Conservation (phyloP, 2,888 invertebrate genomes). For the Monochamus alternatus region DNA sequence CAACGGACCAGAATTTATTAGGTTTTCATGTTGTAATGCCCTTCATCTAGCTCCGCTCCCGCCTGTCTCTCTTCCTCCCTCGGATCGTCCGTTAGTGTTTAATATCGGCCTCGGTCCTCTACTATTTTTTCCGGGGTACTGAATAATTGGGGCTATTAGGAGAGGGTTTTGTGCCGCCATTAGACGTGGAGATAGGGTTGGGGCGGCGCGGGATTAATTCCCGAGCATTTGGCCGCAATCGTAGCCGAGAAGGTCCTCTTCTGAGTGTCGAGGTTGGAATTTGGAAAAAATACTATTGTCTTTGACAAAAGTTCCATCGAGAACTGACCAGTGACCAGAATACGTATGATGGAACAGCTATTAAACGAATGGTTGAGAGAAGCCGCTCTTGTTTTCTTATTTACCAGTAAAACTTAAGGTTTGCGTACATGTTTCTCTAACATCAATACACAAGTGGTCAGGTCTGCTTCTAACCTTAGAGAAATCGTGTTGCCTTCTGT, state of each 20-base stretch:
- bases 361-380: no score
- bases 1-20: conserved; percentile 45
- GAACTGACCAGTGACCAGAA: no score
- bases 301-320: no score
- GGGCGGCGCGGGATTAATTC: conserved; percentile 1
- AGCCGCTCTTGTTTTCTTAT: no score
- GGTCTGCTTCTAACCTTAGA: no score
- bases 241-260: not conserved
- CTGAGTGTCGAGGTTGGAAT: not conserved
- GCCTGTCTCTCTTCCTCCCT: conserved; percentile 13
- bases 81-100: conserved; percentile 25
- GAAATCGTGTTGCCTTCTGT: no score
- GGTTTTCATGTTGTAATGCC: conserved; percentile 44
- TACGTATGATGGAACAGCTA: no score
- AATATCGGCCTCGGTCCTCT: conserved; percentile 29
- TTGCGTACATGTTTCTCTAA: no score
- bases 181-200: conserved; percentile 8
- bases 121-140: conserved; percentile 30
- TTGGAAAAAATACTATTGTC: not conserved
- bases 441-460: no score
- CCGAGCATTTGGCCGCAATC: conserved; percentile 2
- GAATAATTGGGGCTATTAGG: conserved; percentile 34
- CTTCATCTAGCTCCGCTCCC: not conserved
- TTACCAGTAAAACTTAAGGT: no score
- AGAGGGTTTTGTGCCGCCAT: conserved; percentile 24